A percentile compares a stretch with the other conserved stretches of the same genome.
phyloP scores from a whole-genome alignment of 2,113 vertebrate species.

The Ariopsis seemanni region DNA sequence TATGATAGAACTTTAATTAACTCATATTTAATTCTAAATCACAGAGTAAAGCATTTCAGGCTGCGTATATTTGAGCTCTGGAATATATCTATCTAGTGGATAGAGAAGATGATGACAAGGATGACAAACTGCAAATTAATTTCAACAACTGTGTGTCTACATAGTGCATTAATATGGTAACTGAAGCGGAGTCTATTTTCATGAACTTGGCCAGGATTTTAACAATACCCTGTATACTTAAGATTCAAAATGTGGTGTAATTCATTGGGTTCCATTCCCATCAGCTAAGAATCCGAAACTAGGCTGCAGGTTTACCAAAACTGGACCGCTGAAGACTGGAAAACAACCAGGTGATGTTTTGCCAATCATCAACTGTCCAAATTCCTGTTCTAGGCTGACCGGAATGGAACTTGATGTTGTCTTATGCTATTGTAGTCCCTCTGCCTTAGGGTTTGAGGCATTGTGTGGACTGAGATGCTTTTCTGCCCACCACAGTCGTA shows the following conservation, averaged over 20 bases:
- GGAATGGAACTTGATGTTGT: not conserved
- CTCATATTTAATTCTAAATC: not conserved
- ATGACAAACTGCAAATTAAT: not conserved
- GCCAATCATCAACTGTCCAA: not conserved
- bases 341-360: not conserved
- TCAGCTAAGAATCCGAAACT: not conserved
- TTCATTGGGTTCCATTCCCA: not conserved
- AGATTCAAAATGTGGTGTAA: not conserved
- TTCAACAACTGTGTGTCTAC: not conserved
- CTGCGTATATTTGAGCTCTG: not conserved
- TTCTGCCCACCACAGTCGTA: not conserved
- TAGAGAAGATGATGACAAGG: not conserved
- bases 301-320: not conserved
- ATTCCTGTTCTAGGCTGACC: not conserved
- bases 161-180: not conserved
- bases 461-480: not conserved
- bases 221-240: not conserved
- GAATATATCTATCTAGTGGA: not conserved
- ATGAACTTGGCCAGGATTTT: not conserved
- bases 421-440: not conserved
- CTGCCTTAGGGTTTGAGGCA: not conserved
- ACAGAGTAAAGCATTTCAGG: not conserved
- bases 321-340: not conserved
- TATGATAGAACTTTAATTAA: not conserved
- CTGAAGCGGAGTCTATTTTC: not conserved